Evolutionary conservation across 1,140 invertebrate species (phyloP).

Genomic region (Brachionus koreanus): DNA sequence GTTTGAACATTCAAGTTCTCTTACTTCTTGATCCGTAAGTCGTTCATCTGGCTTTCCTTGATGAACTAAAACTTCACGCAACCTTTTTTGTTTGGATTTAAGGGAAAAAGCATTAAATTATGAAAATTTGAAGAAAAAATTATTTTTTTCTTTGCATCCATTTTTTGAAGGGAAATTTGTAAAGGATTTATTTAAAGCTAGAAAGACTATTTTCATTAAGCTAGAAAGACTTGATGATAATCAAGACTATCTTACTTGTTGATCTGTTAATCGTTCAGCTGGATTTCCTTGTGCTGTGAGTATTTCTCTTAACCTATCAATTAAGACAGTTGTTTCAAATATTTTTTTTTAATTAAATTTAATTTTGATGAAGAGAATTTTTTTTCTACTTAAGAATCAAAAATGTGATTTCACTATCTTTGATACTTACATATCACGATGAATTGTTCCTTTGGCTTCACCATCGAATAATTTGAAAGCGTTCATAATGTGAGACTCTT

Average conservation of each 20-base stretch:
- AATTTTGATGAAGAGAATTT: not conserved
- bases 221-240: not conserved
- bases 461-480: constrained; percentile 90
- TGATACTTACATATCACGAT: constrained; percentile 34
- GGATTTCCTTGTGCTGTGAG: constrained; percentile 29
- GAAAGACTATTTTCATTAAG: not conserved
- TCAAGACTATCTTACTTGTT: not conserved
- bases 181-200: not conserved
- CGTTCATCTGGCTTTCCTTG: constrained; percentile 42
- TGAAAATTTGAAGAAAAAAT: not conserved
- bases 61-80: constrained; percentile 41
- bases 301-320: constrained; percentile 23
- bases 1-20: not conserved
- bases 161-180: not conserved
- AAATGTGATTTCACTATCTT: not conserved
- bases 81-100: not conserved
- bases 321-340: not conserved
- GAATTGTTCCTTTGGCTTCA: constrained; percentile 57
- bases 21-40: constrained; percentile 44
- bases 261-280: constrained; percentile 32
- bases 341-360: constrained; percentile 51
- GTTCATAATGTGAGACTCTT: constrained; percentile 86
- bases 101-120: not conserved
- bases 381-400: constrained; percentile 48
- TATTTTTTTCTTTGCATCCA: not conserved